phyloP scores from a whole-genome alignment of 37 sponge, comb jelly and placozoan species.

The Corticium candelabrum region DNA sequence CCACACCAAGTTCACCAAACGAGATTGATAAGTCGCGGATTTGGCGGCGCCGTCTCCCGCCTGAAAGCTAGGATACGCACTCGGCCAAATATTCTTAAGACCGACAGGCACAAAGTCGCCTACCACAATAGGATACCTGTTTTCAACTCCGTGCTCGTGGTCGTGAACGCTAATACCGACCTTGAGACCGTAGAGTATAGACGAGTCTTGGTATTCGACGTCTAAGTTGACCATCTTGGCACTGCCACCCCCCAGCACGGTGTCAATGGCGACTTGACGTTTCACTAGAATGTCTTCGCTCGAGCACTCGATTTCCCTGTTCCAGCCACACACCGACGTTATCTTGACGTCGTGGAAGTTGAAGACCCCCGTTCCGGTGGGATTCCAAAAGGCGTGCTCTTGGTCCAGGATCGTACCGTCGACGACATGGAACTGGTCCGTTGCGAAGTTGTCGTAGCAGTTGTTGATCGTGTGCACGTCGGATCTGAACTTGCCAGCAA shows the following conservation, averaged over 20 bases:
- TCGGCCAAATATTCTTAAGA: background rate
- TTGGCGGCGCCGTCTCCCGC: background rate
- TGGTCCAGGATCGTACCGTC: no score
- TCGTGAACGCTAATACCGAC: background rate
- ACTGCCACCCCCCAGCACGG: background rate
- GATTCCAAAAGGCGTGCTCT: slow-evolving; percentile 17
- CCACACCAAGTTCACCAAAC: background rate
- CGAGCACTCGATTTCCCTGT: no score
- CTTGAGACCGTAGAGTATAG: background rate
- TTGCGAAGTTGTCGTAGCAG: background rate
- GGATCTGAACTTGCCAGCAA: background rate
- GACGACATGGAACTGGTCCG: background rate
- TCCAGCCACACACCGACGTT: slow-evolving; percentile 1
- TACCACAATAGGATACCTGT: no score
- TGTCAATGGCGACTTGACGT: background rate
- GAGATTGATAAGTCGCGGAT: background rate
- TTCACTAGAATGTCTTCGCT: background rate
- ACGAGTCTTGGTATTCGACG: background rate
- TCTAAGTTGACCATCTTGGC: background rate
- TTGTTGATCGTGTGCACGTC: background rate
- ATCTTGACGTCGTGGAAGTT: slow-evolving; percentile 1
- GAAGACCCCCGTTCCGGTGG: slow-evolving; percentile 15
- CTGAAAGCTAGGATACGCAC: no score
- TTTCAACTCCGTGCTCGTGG: background rate
- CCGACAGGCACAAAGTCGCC: background rate